Evolutionary conservation across 1,140 invertebrate species (phyloP).

Genomic region (Geopemphigus sp.): DNA sequence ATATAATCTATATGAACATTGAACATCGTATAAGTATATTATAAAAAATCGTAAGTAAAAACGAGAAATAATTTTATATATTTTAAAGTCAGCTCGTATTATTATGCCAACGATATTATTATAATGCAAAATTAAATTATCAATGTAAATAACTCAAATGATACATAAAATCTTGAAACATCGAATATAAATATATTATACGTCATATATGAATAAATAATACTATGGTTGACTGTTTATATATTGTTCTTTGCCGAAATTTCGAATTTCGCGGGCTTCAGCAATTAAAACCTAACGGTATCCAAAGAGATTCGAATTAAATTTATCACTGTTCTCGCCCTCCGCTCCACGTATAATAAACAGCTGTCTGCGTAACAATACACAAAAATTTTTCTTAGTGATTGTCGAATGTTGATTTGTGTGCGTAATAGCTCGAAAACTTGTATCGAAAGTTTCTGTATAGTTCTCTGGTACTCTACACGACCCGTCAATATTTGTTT

Average conservation of each 20-base stretch:
- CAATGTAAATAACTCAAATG: too few relatives aligned
- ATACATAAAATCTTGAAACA: too few relatives aligned
- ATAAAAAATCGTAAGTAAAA: too few relatives aligned
- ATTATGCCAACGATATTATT: too few relatives aligned
- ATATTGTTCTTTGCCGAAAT: neutral
- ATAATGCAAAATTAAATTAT: too few relatives aligned
- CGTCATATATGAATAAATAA: too few relatives aligned
- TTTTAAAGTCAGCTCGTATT: too few relatives aligned
- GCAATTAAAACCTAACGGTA: neutral
- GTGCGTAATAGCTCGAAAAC: conserved; percentile 47
- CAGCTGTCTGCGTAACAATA: conserved; percentile 47
- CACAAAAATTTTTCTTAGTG: conserved; percentile 45
- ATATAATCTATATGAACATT: too few relatives aligned
- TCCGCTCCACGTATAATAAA: conserved; percentile 19
- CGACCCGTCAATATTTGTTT: conserved; percentile 13
- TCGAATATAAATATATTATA: too few relatives aligned
- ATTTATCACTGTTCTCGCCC: conserved; percentile 32
- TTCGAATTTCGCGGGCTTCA: conserved; percentile 16
- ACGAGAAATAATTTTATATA: too few relatives aligned
- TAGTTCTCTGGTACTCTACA: neutral
- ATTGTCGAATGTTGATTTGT: conserved; percentile 50
- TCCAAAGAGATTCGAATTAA: conserved; percentile 29
- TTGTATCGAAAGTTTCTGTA: conserved; percentile 38
- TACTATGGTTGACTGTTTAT: too few relatives aligned
- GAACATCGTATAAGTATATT: too few relatives aligned